phyloP scores from a whole-genome alignment of 2,113 vertebrate species.

The Otocyon megalotis region DNA sequence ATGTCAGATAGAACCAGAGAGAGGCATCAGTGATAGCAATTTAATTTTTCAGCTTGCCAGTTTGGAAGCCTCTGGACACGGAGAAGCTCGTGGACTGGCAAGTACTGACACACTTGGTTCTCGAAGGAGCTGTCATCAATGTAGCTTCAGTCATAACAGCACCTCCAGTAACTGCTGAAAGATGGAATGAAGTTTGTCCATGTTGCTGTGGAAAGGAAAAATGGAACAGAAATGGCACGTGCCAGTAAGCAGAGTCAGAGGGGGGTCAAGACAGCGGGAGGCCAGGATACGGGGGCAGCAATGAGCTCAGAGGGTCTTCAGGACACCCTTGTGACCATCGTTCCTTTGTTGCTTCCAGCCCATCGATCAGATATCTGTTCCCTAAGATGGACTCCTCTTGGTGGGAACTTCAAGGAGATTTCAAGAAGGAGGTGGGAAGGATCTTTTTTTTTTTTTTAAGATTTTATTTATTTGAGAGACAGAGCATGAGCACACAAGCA shows the following conservation, averaged over 20 bases:
- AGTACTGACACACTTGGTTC: background rate
- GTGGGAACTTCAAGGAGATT: background rate
- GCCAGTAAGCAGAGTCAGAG: too few relatives aligned
- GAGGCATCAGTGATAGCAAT: background rate
- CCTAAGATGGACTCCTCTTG: background rate
- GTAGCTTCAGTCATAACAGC: background rate
- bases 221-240: background rate
- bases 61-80: background rate
- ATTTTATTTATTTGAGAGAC: background rate
- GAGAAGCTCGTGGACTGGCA: background rate
- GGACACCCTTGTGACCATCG: background rate
- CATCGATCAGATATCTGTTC: background rate
- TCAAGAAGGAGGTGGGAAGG: slow-evolving; percentile 30
- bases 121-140: background rate
- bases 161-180: slow-evolving; percentile 3
- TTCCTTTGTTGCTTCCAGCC: background rate
- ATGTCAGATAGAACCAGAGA: slow-evolving; percentile 1
- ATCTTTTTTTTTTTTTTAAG: background rate
- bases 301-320: background rate
- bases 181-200: background rate
- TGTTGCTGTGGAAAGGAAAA: background rate
- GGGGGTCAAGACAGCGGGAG: background rate
- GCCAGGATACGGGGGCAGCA: background rate
- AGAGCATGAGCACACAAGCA: background rate
- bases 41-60: background rate